Evolutionary conservation across 1,140 invertebrate species (phyloP).

Genomic region (Lepidostoma basale): DNA sequence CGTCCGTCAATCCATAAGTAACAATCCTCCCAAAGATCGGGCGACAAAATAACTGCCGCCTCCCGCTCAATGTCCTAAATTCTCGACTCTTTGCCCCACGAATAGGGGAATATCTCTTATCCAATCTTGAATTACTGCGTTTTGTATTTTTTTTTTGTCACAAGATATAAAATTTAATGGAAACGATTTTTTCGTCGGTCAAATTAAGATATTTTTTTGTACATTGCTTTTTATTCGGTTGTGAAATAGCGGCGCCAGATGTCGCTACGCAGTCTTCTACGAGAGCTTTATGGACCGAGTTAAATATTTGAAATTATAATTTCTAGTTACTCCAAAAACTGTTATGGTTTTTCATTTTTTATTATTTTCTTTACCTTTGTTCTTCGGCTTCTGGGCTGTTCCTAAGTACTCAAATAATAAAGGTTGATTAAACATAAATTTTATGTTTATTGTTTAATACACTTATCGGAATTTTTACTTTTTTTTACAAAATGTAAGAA

Average conservation of each 20-base stretch:
- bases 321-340: too few species aligned
- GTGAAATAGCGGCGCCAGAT: conserved; percentile 20
- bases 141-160: conserved; percentile 22
- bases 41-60: not conserved
- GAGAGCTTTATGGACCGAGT: too few species aligned
- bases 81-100: not conserved
- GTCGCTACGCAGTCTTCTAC: too few species aligned
- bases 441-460: too few species aligned
- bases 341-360: too few species aligned
- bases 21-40: not conserved
- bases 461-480: too few species aligned
- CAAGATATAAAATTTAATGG: conserved; percentile 18
- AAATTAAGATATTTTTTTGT: conserved; percentile 5
- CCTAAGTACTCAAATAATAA: too few species aligned
- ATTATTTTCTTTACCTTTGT: too few species aligned
- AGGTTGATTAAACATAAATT: too few species aligned
- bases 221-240: conserved; percentile 26
- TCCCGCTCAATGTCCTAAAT: not conserved
- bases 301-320: too few species aligned
- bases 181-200: conserved; percentile 16
- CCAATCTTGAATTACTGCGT: conserved; percentile 10
- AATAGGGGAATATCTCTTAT: conserved; percentile 8
- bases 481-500: too few species aligned
- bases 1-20: conserved; percentile 15
- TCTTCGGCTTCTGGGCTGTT: too few species aligned